Percentiles rank a stretch among this genome's conserved stretches.
Conservation (phyloP, 2,888 invertebrate genomes). For the Nomada lathburiana region DNA sequence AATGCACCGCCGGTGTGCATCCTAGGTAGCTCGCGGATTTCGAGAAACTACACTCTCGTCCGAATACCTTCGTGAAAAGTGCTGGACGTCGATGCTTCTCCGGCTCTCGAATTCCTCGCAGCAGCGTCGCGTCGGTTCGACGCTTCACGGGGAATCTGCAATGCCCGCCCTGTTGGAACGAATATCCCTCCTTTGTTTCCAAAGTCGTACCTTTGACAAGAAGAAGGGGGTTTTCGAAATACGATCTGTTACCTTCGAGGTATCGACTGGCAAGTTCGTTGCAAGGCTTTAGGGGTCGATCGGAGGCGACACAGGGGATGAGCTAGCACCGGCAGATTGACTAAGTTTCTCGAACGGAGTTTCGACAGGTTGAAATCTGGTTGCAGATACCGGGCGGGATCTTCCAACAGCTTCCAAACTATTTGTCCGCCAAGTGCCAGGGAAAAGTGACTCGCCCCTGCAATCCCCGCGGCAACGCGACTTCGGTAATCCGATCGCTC, state of each 20-base stretch:
- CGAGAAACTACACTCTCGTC: not conserved
- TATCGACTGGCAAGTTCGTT: slow-evolving; percentile 70
- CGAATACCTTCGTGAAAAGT: not conserved
- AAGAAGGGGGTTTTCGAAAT: slow-evolving; percentile 63
- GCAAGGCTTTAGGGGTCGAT: slow-evolving; percentile 71
- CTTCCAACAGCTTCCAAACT: slow-evolving; percentile 71
- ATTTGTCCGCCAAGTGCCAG: slow-evolving; percentile 63
- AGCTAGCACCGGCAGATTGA: slow-evolving; percentile 77
- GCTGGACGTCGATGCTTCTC: not conserved
- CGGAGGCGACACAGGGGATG: slow-evolving; percentile 62
- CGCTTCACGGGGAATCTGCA: not conserved
- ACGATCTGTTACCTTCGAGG: slow-evolving; percentile 71
- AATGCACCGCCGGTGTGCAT: slow-evolving; percentile 16
- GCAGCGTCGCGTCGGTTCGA: not conserved
- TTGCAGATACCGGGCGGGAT: slow-evolving; percentile 73
- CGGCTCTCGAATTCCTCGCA: not conserved
- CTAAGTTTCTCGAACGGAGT: slow-evolving; percentile 78
- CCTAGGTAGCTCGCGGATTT: not conserved
- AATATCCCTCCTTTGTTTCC: slow-evolving; percentile 47
- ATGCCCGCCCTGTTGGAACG: not conserved
- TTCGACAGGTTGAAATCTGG: slow-evolving; percentile 79
- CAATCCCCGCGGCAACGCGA: slow-evolving; percentile 33
- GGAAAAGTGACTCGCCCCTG: slow-evolving; percentile 34
- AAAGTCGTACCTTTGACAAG: slow-evolving; percentile 57
- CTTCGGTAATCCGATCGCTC: slow-evolving; percentile 39